A percentile compares a stretch with the other conserved stretches of the same genome.
Conservation (phyloP, 2,888 invertebrate species). For the Eupeodes latifasciatus region DNA sequence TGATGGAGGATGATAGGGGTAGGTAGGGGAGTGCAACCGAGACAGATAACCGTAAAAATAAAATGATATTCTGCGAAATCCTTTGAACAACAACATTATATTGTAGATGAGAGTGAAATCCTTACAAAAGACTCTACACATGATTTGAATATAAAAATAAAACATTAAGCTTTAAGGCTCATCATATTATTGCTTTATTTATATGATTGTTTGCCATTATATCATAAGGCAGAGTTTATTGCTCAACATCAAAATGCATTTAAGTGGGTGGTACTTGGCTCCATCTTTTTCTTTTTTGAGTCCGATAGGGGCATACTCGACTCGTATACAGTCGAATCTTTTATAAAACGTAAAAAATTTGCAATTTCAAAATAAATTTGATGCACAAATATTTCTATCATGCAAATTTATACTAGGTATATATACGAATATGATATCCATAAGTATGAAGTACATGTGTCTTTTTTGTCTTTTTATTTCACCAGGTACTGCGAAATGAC, state of each 20-base stretch:
- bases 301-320: too few relatives aligned
- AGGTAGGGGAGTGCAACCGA: not conserved
- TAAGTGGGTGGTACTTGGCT: slow-evolving; percentile 15
- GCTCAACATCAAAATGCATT: slow-evolving; percentile 31
- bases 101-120: not conserved
- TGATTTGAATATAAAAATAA: slow-evolving; percentile 31
- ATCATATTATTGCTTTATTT: slow-evolving; percentile 39
- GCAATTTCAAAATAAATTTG: slow-evolving; percentile 45
- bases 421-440: too few relatives aligned
- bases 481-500: slow-evolving; percentile 89
- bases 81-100: slow-evolving; percentile 2
- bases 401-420: not conserved
- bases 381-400: slow-evolving; percentile 55
- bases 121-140: slow-evolving; percentile 30
- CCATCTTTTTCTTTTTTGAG: slow-evolving; percentile 4
- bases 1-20: too few relatives aligned
- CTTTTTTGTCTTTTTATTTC: slow-evolving; percentile 39
- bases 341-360: slow-evolving; percentile 49
- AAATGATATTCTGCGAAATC: slow-evolving; percentile 44
- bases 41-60: slow-evolving; percentile 9
- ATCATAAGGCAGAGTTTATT: slow-evolving; percentile 38
- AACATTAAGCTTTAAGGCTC: slow-evolving; percentile 38
- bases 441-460: too few relatives aligned
- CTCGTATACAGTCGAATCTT: not conserved
- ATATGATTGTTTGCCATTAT: slow-evolving; percentile 34